phyloP scores from a whole-genome alignment of 1,140 invertebrate genomes.

The Prorops nasuta region DNA sequence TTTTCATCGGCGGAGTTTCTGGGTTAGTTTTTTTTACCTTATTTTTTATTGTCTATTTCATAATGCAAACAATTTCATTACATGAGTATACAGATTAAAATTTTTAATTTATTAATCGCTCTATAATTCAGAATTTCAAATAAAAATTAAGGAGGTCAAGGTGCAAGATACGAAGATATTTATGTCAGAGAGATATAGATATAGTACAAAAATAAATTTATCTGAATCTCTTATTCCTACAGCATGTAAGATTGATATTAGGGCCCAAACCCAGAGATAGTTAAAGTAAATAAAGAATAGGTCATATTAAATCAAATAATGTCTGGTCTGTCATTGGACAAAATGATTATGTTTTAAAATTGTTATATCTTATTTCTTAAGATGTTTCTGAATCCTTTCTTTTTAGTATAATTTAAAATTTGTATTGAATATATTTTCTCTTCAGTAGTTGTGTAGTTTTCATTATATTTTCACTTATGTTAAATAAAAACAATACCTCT shows the following conservation, averaged over 20 bases:
- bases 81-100: slow-evolving; percentile 4
- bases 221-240: slow-evolving; percentile 3
- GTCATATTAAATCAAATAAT: too few relatives aligned
- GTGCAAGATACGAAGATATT: too few relatives aligned
- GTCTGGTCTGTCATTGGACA: too few relatives aligned
- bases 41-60: slow-evolving; percentile 5
- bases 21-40: slow-evolving; percentile 64
- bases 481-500: not conserved
- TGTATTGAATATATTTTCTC: not conserved
- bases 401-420: not conserved
- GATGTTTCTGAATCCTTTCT: not conserved
- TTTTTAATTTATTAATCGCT: slow-evolving; percentile 1
- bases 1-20: slow-evolving; percentile 66
- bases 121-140: slow-evolving; percentile 1
- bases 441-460: not conserved
- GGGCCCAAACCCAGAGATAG: too few relatives aligned
- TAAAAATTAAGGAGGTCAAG: too few relatives aligned
- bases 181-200: slow-evolving; percentile 5
- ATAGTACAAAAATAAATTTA: slow-evolving; percentile 7
- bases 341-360: not conserved
- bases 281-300: too few relatives aligned
- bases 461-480: not conserved
- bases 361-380: slow-evolving; percentile 6
- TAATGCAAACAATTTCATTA: slow-evolving; percentile 6
- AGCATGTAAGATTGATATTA: too few relatives aligned